Evolutionary conservation across 2,113 vertebrate species (phyloP), one percentile per base, ranked within the genome.

Genomic region (Meleagris gallopavo): DNA sequence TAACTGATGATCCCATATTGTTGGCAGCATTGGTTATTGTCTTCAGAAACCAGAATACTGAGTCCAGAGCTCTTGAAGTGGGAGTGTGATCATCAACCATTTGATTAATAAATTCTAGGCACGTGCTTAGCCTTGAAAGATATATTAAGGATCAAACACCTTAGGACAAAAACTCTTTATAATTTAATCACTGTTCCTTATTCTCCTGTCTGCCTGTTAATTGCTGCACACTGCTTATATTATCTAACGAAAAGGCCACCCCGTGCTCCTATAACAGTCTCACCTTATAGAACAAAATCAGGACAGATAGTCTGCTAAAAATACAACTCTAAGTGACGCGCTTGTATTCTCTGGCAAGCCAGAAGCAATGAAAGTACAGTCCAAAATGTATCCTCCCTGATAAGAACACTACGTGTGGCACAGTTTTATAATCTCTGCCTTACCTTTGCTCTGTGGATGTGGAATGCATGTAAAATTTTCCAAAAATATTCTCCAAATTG

Each of bases 81-180:
- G 90, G 76, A 92, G 13, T 18, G 52, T 1, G 2, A 75, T 38
- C 74, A 27, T 85, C 65, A 67, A 34, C 29, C 55, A 24, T 62
- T 88, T 78, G 43, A 65, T 91, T 91, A 65, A 41, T 13, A 88
- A 75, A 90, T 67, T 50, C 45, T 67, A 83, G 58, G 25, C 71
- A 83, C 0, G 0, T 84, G 57, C 52, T 80, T 79, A 43, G 55
- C 52, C 36, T 48, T 91, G 80, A 48, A 97, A 94, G 54, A 69
- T 78, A 38, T 17, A 24, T 46, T 71, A 34, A 92, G 60, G 19
- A 90, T 93, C 75, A 96, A 95, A 84, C 38, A 77, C 66, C 27
- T 83, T 48, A 82, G 65, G 73, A 90, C 34, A 91, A 93, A 93
- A 95, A 19, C 17, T 91, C n/a, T 74, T 94, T 83, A 70, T 81